phyloP scores from a whole-genome alignment of 1,140 invertebrate genomes.

The Wasmannia auropunctata region DNA sequence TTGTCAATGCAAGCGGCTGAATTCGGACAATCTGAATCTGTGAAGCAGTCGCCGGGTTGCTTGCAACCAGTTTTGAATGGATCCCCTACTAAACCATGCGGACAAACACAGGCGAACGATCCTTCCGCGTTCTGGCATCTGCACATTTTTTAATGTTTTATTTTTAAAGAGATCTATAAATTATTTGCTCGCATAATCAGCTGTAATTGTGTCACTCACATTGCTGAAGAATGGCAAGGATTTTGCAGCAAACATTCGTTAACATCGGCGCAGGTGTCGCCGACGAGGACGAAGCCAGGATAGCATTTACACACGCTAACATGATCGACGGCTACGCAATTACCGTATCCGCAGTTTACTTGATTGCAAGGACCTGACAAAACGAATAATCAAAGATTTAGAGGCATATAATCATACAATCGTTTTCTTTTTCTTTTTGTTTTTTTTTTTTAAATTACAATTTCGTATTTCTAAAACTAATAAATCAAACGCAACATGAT shows the following conservation, averaged over 20 bases:
- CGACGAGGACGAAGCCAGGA: conserved; percentile 89
- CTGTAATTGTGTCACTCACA: conserved; percentile 80
- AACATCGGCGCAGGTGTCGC: conserved; percentile 91
- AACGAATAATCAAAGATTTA: conserved; percentile 42
- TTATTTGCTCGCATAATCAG: not conserved
- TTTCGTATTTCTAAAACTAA: not conserved
- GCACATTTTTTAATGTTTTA: conserved; percentile 46
- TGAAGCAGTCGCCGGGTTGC: conserved; percentile 92
- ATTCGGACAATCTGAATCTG: conserved; percentile 92
- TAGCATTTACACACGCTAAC: conserved; percentile 90
- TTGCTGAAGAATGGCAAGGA: conserved; percentile 92
- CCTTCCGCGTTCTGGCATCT: conserved; percentile 92
- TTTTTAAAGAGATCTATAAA: not conserved
- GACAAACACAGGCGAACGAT: conserved; percentile 91
- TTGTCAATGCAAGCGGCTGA: conserved; percentile 92
- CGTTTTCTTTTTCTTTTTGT: too few species aligned
- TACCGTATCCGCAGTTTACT: conserved; percentile 90
- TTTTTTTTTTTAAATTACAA: not conserved
- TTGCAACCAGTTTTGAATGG: conserved; percentile 89
- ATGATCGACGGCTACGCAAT: conserved; percentile 90
- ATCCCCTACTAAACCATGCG: conserved; percentile 93
- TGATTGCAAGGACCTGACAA: conserved; percentile 91
- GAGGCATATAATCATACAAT: not conserved
- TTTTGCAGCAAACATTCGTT: conserved; percentile 91
- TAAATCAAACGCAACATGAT: not conserved